These are phyloP conservation scores for Menidia beryllina DNA, from an alignment of 2,113 vertebrate species.

Conservation along the genomic window DNA sequence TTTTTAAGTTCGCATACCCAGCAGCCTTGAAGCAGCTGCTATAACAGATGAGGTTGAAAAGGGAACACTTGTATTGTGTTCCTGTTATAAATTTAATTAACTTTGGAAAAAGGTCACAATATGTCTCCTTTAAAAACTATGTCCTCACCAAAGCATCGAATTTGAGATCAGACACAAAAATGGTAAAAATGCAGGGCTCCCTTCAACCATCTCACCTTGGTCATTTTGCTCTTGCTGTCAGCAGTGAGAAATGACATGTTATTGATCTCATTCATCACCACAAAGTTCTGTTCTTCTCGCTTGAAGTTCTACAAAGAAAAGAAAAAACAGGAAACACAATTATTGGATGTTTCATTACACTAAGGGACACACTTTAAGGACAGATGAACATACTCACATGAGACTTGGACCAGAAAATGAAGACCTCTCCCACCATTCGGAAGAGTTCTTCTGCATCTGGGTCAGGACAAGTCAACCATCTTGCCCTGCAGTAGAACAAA, in stretches of 20 bases:
- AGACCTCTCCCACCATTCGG: slow-evolving; percentile 95
- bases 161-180: slow-evolving; percentile 1
- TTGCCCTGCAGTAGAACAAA: slow-evolving; percentile 80
- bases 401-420: slow-evolving; percentile 98
- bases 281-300: slow-evolving; percentile 95
- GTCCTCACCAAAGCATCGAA: neutral
- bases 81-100: neutral
- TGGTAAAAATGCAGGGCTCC: neutral
- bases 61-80: too few relatives aligned
- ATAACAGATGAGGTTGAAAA: neutral
- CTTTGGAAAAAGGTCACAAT: neutral
- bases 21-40: neutral
- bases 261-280: slow-evolving; percentile 97
- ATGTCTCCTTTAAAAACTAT: neutral
- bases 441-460: slow-evolving; percentile 92
- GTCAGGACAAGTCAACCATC: slow-evolving; percentile 90
- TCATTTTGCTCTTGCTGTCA: slow-evolving; percentile 98
- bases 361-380: neutral
- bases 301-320: slow-evolving; percentile 88
- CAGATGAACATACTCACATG: slow-evolving; percentile 83
- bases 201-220: slow-evolving; percentile 84
- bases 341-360: neutral
- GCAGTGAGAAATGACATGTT: slow-evolving; percentile 98
- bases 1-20: neutral
- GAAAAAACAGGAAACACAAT: neutral